Base-by-base conservation (phyloP, 2,888 invertebrate species). In the Drosophila mettleri region DNA sequence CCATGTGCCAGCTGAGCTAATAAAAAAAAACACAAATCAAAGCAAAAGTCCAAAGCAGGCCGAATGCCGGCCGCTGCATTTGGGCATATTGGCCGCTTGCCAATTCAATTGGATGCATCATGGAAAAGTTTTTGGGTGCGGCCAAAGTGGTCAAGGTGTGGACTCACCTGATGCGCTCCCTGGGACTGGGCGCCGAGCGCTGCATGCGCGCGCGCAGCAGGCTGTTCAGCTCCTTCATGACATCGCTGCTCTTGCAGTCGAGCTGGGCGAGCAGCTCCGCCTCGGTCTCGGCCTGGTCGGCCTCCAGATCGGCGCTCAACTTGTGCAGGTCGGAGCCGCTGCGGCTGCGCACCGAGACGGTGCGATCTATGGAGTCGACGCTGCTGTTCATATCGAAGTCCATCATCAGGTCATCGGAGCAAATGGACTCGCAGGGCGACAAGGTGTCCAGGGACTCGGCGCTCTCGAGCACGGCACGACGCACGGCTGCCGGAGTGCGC, bases 341-440 rank as follows among this genome's bases (percentile, higher is more conserved):
- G 68, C 90, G 91, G 70, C 92, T 92, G 57, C 89, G 89, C 43
- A 90, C 85, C n/a, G 91, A 90, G 36, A 83, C 89, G 18, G 90
- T 89, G 78, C 90, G 90, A 69, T 92, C 92, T 52, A 92, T 92
- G 16, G 92, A 92, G 74, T 92, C 92, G 60, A 92, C 86, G 61
- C 92, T 92, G 78, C 92, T 92, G 63, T 91, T 93, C 31, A 91
- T 86, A 78, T 97, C 97, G 87, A 95, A 96, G 92, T 97, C 97
- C 94, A 97, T 94, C 95, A 97, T 97, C 68, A 97, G 93, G 92
- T 97, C 97, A 88, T 97, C 97, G 6, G 97, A 97, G 39, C 96
- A 96, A 64, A 97, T 95, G 78, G 97, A 97, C 77, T 95, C 95
- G 84, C 95, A 95, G 2, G 95, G 95, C n/a, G 97, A 97, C 62